These are phyloP conservation scores for Rhaphigaster nebulosa DNA, from an alignment of 2,888 invertebrate species.

Conservation along the genomic window DNA sequence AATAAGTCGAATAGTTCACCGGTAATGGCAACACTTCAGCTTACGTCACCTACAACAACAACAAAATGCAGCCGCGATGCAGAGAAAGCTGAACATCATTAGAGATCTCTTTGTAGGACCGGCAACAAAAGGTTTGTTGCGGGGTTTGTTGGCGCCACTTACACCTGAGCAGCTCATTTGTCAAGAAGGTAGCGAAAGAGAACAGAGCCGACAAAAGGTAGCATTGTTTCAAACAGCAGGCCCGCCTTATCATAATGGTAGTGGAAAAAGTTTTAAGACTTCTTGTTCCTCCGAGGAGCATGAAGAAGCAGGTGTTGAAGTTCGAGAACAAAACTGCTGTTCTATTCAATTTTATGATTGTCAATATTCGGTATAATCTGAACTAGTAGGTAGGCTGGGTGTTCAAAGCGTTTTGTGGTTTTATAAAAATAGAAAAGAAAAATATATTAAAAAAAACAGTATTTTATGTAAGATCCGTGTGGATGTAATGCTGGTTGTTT, in stretches of 20 bases:
- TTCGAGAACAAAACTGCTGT: background rate
- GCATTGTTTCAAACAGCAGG: slow-evolving; percentile 40
- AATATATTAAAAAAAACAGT: background rate
- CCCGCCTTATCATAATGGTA: background rate
- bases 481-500: too few species aligned
- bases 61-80: slow-evolving; percentile 38
- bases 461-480: background rate
- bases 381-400: background rate
- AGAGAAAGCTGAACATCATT: slow-evolving; percentile 47
- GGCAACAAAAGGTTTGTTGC: slow-evolving; percentile 45
- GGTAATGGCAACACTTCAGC: background rate
- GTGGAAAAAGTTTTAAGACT: background rate
- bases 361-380: background rate
- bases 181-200: slow-evolving; percentile 30
- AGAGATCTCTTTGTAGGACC: slow-evolving; percentile 36
- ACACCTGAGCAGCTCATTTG: slow-evolving; percentile 37
- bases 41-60: background rate
- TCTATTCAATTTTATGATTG: background rate
- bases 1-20: background rate
- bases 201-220: slow-evolving; percentile 24
- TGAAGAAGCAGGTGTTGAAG: background rate
- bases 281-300: background rate
- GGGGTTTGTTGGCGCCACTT: slow-evolving; percentile 40
- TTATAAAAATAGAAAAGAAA: too few species aligned
- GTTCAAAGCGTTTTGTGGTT: too few species aligned